Evolutionary conservation across 2,888 invertebrate species (phyloP), one percentile per base, ranked within the genome.

Genomic region (Aphodius sticticus): DNA sequence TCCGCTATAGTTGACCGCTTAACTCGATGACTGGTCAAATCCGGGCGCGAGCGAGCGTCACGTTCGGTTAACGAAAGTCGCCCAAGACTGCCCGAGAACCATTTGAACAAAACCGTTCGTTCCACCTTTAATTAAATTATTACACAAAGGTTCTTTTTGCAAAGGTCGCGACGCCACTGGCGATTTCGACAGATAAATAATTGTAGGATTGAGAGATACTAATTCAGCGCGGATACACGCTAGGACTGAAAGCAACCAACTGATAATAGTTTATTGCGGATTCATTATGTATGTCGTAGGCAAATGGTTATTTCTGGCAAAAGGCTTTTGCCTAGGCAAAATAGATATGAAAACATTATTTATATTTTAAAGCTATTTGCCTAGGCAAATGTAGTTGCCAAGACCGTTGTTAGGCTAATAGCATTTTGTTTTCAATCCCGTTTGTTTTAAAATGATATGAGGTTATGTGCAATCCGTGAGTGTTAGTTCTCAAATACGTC

Each of bases 21-120:
- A 53, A 53, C 53, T 53, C 53, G 53, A 53, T 53, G 53, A 53
- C 53, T 53, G 53, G 53, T 53, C 53, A 53, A 53, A 53, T 53
- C 53, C 53, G 53, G 53, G 53, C 53, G 12, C 12, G 9, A 53
- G 53, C 53, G 53, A 53, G 53, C 53, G 53, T 53, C 53, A 53
- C 53, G 53, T 53, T 53, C 53, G 53, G 4, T 53, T 53, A 53
- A 53, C 53, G 53, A 53, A 53, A 53, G 53, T 53, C 53, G 53
- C 53, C 53, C 53, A 5, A 12, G 12, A 53, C 53, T 26, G 26
- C 26, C 26, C 26, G 26, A 3, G 53, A 12, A 53, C 53, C 53
- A 53, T 53, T 53, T 53, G 53, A 53, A 53, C 53, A 53, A 12
- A 53, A 53, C 53, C 53, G 53, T 53, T 53, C 53, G 53, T 53